Percentiles rank a stretch among this genome's conserved stretches.
Evolutionary conservation across 2,888 invertebrate species (phyloP).

Genomic region (Hypolimnas misippus): DNA sequence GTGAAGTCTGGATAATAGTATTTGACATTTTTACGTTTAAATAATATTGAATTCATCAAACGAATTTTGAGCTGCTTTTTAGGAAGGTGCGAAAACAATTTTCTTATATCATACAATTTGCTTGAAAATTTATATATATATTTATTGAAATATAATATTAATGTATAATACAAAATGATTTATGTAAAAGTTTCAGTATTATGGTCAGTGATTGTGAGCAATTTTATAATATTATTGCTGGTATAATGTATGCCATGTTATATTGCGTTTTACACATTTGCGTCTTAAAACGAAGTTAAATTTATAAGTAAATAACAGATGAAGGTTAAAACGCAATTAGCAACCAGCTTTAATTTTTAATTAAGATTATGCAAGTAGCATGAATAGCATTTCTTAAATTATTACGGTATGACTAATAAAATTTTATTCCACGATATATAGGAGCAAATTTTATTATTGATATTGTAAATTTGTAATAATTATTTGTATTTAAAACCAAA

Average conservation of each 20-base stretch:
- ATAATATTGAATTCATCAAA: conserved; percentile 2
- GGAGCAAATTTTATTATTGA: not conserved
- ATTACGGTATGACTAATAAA: not conserved
- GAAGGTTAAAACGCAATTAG: conserved; percentile 7
- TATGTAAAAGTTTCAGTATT: conserved; percentile 37
- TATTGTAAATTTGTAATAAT: conserved; percentile 32
- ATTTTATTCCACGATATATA: conserved; percentile 38
- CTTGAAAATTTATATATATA: not conserved
- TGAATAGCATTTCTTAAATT: conserved; percentile 13
- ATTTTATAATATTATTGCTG: conserved; percentile 22
- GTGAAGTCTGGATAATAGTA: no score
- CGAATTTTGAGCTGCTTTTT: not conserved
- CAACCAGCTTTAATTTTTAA: conserved; percentile 14
- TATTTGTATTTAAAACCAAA: conserved; percentile 67
- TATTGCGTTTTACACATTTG: conserved; percentile 7
- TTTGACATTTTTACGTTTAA: not conserved
- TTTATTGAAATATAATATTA: conserved; percentile 13
- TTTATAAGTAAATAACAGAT: not conserved
- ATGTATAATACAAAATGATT: conserved; percentile 14
- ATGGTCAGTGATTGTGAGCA: conserved; percentile 32
- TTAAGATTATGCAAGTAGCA: not conserved
- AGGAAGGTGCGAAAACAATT: not conserved
- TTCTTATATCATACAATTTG: not conserved
- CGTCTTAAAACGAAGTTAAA: not conserved
- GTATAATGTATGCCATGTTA: conserved; percentile 12